Evolutionary conservation across 1,140 invertebrate species (phyloP).

Genomic region (Saccostrea echinata): DNA sequence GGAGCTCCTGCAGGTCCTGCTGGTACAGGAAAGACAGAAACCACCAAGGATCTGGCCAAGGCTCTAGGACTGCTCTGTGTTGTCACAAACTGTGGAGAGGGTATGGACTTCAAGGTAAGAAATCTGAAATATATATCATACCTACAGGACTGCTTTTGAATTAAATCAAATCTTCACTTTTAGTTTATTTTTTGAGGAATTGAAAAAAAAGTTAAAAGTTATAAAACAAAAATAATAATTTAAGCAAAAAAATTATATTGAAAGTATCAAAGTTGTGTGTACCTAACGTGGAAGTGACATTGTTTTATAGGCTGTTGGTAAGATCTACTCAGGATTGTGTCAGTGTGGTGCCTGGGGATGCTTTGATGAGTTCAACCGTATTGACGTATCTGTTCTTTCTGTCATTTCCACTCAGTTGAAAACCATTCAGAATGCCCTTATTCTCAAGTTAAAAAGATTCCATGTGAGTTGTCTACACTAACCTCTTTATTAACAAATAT

Average conservation of each 20-base stretch:
- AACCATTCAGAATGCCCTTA: slow-evolving; percentile 90
- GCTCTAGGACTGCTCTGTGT: slow-evolving; percentile 91
- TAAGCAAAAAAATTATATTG: no score
- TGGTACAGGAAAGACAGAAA: slow-evolving; percentile 94
- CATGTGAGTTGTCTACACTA: slow-evolving; percentile 81
- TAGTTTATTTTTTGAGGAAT: no score
- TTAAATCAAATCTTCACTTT: no score
- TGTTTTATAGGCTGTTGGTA: slow-evolving; percentile 86
- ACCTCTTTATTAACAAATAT: slow-evolving; percentile 11
- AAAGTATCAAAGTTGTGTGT: no score
- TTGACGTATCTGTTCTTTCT: slow-evolving; percentile 93
- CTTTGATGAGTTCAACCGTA: slow-evolving; percentile 95
- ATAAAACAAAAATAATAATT: no score
- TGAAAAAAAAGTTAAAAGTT: no score
- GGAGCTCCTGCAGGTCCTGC: slow-evolving; percentile 87
- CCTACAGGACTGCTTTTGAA: no score
- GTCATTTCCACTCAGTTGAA: slow-evolving; percentile 95
- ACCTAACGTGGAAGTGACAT: not conserved
- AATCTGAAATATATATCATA: no score
- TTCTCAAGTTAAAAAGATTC: slow-evolving; percentile 87
- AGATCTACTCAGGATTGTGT: slow-evolving; percentile 88
- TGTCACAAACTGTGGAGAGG: slow-evolving; percentile 95
- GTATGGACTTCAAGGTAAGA: slow-evolving; percentile 89
- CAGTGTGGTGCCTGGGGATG: slow-evolving; percentile 88
- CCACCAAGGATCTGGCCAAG: slow-evolving; percentile 93